Evolutionary conservation across 2,113 vertebrate genomes (phyloP).

Genomic region (Narcine bancroftii): DNA sequence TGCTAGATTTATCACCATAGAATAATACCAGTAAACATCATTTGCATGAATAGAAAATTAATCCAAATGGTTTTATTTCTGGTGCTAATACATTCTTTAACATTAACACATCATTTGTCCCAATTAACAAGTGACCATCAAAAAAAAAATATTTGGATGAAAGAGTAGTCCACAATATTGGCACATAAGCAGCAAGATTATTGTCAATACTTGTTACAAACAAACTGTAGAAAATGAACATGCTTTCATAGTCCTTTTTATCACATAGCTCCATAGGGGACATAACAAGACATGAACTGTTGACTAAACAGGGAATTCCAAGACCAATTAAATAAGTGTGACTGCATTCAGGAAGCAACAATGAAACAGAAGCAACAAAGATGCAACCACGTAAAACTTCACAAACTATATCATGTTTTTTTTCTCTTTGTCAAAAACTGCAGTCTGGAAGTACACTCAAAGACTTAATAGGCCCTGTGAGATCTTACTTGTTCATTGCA

Average conservation of each 20-base stretch:
- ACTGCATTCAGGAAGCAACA: conserved; percentile 62
- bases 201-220: conserved; percentile 71
- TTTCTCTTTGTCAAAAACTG: conserved; percentile 55
- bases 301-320: conserved; percentile 49
- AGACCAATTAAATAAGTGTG: conserved; percentile 36
- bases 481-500: conserved; percentile 43
- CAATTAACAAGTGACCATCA: conserved; percentile 44
- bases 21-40: conserved; percentile 22
- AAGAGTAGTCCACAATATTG: conserved; percentile 66
- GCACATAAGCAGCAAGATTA: conserved; percentile 77
- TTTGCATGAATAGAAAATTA: conserved; percentile 64
- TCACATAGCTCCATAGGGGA: conserved; percentile 29
- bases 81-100: conserved; percentile 70
- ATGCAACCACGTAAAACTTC: conserved; percentile 66
- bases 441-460: conserved; percentile 72
- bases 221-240: conserved; percentile 47
- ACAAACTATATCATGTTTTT: conserved; percentile 65
- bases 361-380: conserved; percentile 51
- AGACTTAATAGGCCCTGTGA: conserved; percentile 57
- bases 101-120: conserved; percentile 60
- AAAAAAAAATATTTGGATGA: conserved; percentile 55
- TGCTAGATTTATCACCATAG: not conserved
- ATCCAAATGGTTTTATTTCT: conserved; percentile 69
- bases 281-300: conserved; percentile 58
- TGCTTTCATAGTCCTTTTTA: conserved; percentile 38